These are phyloP conservation scores for Alectoris magna DNA, from an alignment of 2,797 vertebrate genomes.

Conservation along the genomic window DNA sequence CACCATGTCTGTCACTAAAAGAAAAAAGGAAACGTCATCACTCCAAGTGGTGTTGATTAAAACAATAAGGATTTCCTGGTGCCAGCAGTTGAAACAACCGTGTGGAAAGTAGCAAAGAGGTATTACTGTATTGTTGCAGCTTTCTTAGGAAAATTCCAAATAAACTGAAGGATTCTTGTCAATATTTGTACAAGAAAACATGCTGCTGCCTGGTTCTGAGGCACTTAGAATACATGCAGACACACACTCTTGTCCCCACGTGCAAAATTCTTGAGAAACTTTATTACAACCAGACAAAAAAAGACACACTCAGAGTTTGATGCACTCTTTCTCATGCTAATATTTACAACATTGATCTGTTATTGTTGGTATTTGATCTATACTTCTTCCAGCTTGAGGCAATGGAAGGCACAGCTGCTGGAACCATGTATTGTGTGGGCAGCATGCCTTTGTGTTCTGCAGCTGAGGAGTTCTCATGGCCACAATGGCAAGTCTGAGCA, in stretches of 20 bases:
- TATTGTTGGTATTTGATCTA: slow-evolving; percentile 36
- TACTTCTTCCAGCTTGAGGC: slow-evolving; percentile 41
- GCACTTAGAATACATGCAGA: not conserved
- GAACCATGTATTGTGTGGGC: slow-evolving; percentile 44
- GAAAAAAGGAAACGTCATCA: slow-evolving; percentile 66
- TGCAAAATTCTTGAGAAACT: slow-evolving; percentile 56
- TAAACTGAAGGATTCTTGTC: slow-evolving; percentile 74
- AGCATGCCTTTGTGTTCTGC: slow-evolving; percentile 65
- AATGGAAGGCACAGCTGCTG: slow-evolving; percentile 66
- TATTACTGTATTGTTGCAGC: slow-evolving; percentile 70
- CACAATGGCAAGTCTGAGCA: slow-evolving; percentile 66
- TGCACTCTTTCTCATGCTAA: slow-evolving; percentile 75
- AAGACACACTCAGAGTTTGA: slow-evolving; percentile 13
- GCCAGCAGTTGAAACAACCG: slow-evolving; percentile 82
- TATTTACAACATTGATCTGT: slow-evolving; percentile 57
- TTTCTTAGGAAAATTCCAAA: slow-evolving; percentile 77
- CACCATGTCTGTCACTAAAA: slow-evolving; percentile 76
- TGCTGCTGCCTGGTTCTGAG: slow-evolving; percentile 50
- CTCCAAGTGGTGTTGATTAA: slow-evolving; percentile 65
- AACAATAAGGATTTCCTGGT: slow-evolving; percentile 85
- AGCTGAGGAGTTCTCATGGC: slow-evolving; percentile 76
- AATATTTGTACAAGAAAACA: slow-evolving; percentile 83
- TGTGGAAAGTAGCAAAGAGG: slow-evolving; percentile 76
- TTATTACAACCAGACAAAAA: slow-evolving; percentile 37
- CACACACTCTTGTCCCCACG: not conserved